Evolutionary conservation across 2,113 vertebrate genomes (phyloP).

Genomic region (Hystrix cristata): DNA sequence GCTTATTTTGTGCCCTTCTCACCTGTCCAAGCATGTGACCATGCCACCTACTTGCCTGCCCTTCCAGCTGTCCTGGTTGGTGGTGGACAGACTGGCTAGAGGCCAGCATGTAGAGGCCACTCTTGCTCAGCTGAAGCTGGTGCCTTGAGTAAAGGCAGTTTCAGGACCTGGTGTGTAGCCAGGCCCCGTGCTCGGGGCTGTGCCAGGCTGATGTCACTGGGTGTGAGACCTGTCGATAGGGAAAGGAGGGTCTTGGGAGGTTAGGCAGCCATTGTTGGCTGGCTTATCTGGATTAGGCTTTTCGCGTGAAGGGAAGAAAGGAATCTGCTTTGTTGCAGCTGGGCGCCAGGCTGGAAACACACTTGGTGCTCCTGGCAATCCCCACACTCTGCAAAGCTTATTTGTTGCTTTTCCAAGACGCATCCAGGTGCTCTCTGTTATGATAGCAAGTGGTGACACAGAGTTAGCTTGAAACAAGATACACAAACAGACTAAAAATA

Average conservation of each 20-base stretch:
- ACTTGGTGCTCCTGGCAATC: conserved; percentile 74
- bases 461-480: conserved; percentile 76
- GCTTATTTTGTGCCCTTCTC: neutral
- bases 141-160: conserved; percentile 39
- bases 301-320: conserved; percentile 50
- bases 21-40: conserved; percentile 20
- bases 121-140: conserved; percentile 5
- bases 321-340: conserved; percentile 68
- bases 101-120: conserved; percentile 23
- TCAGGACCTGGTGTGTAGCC: conserved; percentile 47
- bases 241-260: conserved; percentile 39
- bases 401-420: conserved; percentile 78
- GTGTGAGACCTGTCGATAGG: neutral
- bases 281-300: conserved; percentile 77
- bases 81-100: neutral
- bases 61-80: neutral
- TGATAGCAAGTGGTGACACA: conserved; percentile 82
- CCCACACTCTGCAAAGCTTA: conserved; percentile 59
- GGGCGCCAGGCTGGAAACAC: conserved; percentile 64
- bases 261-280: conserved; percentile 48
- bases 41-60: neutral
- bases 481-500: conserved; percentile 83
- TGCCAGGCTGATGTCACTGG: conserved; percentile 38
- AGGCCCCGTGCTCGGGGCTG: conserved; percentile 35
- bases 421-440: conserved; percentile 83